Conservation (phyloP, 2,888 invertebrate species). For the Lobophora halterata region DNA sequence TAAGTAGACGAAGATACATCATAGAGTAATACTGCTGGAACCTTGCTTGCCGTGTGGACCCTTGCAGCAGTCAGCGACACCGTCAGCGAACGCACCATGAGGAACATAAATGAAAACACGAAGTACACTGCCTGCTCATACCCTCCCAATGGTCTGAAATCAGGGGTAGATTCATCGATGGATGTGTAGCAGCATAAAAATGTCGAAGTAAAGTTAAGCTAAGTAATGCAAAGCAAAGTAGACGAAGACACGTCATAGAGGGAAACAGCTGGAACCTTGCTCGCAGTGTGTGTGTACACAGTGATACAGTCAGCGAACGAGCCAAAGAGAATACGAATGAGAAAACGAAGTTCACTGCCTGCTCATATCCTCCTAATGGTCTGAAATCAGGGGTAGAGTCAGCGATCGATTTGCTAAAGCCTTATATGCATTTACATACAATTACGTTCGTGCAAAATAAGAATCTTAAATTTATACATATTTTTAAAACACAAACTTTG, state of each 20-base stretch:
- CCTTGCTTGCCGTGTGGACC: slow-evolving; percentile 77
- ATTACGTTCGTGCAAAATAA: too few relatives aligned
- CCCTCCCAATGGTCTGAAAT: slow-evolving; percentile 52
- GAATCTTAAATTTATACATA: too few relatives aligned
- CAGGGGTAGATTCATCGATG: slow-evolving; percentile 6
- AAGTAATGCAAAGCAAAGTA: slow-evolving; percentile 51
- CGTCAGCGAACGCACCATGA: slow-evolving; percentile 79
- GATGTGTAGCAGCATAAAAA: not conserved
- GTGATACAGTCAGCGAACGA: slow-evolving; percentile 80
- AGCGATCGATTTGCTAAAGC: not conserved
- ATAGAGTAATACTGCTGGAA: slow-evolving; percentile 77
- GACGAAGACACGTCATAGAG: slow-evolving; percentile 82
- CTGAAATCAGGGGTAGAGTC: slow-evolving; percentile 36
- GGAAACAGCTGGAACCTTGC: slow-evolving; percentile 71
- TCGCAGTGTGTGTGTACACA: slow-evolving; percentile 81
- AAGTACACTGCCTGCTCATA: slow-evolving; percentile 82
- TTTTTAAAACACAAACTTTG: too few relatives aligned
- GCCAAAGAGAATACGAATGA: slow-evolving; percentile 83
- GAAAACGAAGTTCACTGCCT: slow-evolving; percentile 82
- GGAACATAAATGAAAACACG: slow-evolving; percentile 83
- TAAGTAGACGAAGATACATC: slow-evolving; percentile 81
- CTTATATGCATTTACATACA: too few relatives aligned
- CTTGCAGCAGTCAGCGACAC: slow-evolving; percentile 80
- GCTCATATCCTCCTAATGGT: slow-evolving; percentile 62
- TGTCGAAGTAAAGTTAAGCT: not conserved